These are phyloP conservation scores for Mayetiola destructor DNA, from an alignment of 2,888 invertebrate species.

Conservation along the genomic window DNA sequence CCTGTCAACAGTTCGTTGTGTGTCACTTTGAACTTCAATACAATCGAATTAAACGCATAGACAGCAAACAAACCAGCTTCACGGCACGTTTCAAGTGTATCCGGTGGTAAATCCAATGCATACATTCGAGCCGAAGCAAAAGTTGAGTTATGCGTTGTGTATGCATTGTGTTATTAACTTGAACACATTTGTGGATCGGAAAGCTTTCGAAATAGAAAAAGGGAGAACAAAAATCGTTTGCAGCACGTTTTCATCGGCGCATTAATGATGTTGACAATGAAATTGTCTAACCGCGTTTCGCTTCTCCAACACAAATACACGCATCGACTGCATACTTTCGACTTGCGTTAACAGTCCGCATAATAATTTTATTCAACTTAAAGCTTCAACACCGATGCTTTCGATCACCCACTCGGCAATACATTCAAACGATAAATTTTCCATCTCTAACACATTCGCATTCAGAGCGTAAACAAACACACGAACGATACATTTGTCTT, in stretches of 20 bases:
- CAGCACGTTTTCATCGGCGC: background rate
- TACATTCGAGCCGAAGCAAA: background rate
- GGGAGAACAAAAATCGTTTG: background rate
- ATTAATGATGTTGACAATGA: background rate
- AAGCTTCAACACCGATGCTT: too few relatives aligned
- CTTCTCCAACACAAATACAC: background rate
- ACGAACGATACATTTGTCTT: background rate
- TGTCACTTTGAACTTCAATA: conserved; percentile 3
- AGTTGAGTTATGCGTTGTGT: background rate
- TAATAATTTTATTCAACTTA: background rate
- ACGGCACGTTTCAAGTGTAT: conserved; percentile 1
- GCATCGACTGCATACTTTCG: background rate
- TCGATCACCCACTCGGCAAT: background rate
- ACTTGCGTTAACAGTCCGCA: background rate
- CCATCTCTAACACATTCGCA: background rate
- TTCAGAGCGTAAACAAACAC: background rate
- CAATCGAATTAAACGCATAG: background rate
- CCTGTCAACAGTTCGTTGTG: background rate
- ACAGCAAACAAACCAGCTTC: background rate
- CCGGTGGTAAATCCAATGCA: background rate
- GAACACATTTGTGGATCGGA: background rate
- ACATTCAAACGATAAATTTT: background rate
- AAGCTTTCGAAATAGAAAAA: background rate
- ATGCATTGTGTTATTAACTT: background rate
- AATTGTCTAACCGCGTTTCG: too few relatives aligned